Evolutionary conservation across 2,797 vertebrate species (phyloP).

Genomic region (Hyperoplus lanceolatus): DNA sequence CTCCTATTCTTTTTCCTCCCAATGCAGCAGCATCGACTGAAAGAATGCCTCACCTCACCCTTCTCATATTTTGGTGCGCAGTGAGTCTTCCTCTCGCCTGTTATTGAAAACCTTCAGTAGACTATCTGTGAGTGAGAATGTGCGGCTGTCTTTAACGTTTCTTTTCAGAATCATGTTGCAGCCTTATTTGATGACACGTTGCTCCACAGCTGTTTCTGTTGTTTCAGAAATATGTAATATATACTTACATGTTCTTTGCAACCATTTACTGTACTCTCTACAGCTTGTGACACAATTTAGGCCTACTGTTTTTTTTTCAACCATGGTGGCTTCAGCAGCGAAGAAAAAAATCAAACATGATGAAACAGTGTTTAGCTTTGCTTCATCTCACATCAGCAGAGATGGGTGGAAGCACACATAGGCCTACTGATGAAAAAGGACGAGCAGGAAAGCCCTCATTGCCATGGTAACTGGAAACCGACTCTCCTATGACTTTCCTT

Average conservation of each 20-base stretch:
- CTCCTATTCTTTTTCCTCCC: slow-evolving; percentile 16
- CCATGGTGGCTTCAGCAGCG: slow-evolving; percentile 12
- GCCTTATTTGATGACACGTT: neutral
- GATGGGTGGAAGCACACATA: slow-evolving; percentile 49
- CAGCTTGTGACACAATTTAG: neutral
- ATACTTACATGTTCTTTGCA: neutral
- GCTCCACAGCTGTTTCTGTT: neutral
- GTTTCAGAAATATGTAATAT: slow-evolving; percentile 3
- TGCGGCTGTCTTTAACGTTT: neutral
- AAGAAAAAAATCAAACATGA: slow-evolving; percentile 36
- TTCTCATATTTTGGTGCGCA: slow-evolving; percentile 26
- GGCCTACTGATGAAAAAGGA: slow-evolving; percentile 56
- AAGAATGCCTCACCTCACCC: slow-evolving; percentile 30
- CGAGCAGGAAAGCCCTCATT: slow-evolving; percentile 82
- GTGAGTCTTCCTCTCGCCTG: neutral
- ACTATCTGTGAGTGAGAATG: neutral
- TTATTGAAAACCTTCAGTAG: slow-evolving; percentile 25
- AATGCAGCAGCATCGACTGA: slow-evolving; percentile 12
- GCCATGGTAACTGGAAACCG: slow-evolving; percentile 85
- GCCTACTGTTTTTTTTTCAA: neutral
- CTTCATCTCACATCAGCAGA: slow-evolving; percentile 52
- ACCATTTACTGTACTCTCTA: neutral
- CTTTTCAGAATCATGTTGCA: neutral
- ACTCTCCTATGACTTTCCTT: slow-evolving; percentile 65
- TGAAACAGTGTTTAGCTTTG: slow-evolving; percentile 44